Percentiles rank a stretch among this genome's conserved stretches.
phyloP scores from a whole-genome alignment of 2,888 invertebrate genomes.

The Plusia festucae region DNA sequence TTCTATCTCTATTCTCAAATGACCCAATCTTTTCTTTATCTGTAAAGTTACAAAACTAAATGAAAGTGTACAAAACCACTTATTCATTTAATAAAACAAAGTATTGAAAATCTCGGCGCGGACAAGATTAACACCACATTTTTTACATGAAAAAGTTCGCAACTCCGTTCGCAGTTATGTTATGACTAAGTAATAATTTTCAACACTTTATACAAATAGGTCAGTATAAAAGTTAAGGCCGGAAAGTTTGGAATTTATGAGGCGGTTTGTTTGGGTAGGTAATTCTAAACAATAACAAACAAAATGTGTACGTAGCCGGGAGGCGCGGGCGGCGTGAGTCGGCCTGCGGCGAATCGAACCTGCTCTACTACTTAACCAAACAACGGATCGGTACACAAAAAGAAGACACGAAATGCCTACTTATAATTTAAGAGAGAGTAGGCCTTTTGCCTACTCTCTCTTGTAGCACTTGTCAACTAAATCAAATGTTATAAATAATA shows the following conservation, averaged over 20 bases:
- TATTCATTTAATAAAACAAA: slow-evolving; percentile 12
- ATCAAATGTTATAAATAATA: neutral
- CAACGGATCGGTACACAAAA: slow-evolving; percentile 41
- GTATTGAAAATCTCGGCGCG: slow-evolving; percentile 47
- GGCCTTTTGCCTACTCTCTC: no score
- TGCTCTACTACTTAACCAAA: slow-evolving; percentile 64
- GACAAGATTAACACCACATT: slow-evolving; percentile 58
- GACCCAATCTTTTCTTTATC: neutral
- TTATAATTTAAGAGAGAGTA: neutral
- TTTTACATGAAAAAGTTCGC: slow-evolving; percentile 54
- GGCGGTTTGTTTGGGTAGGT: slow-evolving; percentile 77
- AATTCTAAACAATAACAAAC: slow-evolving; percentile 84
- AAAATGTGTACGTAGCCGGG: slow-evolving; percentile 70
- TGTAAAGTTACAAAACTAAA: neutral
- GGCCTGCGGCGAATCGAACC: slow-evolving; percentile 59
- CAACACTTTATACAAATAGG: slow-evolving; percentile 72
- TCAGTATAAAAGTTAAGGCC: slow-evolving; percentile 75
- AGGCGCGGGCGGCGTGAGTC: slow-evolving; percentile 52
- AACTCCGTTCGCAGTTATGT: slow-evolving; percentile 57
- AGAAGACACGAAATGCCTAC: slow-evolving; percentile 14
- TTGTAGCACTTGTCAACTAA: no score
- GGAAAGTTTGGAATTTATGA: slow-evolving; percentile 80
- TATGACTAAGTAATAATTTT: slow-evolving; percentile 67
- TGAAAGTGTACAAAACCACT: neutral
- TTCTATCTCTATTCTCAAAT: no score